Percentiles rank a stretch among this genome's conserved stretches.
phyloP scores from a whole-genome alignment of 2,797 vertebrate genomes.

The Sorex maritimensis region DNA sequence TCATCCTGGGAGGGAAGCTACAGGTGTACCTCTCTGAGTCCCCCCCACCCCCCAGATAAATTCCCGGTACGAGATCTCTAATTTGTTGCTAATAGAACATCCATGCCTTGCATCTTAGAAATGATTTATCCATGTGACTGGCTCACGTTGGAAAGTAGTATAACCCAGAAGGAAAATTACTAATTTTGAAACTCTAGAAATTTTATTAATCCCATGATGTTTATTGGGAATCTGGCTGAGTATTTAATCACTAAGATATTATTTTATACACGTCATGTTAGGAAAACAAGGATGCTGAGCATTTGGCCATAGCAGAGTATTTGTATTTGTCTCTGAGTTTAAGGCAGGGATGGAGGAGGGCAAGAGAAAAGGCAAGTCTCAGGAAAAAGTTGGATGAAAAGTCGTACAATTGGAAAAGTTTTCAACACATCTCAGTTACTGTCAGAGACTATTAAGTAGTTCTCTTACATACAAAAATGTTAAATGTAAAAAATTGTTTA shows the following conservation, averaged over 20 bases:
- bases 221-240: background rate
- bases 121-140: conserved; percentile 32
- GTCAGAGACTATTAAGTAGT: background rate
- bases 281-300: background rate
- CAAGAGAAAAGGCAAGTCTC: background rate
- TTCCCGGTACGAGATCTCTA: background rate
- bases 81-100: conserved; percentile 28
- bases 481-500: conserved; percentile 38
- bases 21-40: background rate
- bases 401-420: conserved; percentile 14
- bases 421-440: conserved; percentile 47
- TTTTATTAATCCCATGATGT: background rate
- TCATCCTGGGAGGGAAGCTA: background rate
- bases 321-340: conserved; percentile 13
- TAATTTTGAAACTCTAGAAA: conserved; percentile 42
- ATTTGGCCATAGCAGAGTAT: background rate
- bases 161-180: conserved; percentile 32
- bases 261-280: background rate
- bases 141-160: background rate
- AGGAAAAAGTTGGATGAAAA: conserved; percentile 57
- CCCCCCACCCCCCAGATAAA: background rate
- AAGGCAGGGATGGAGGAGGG: background rate
- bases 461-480: conserved; percentile 34
- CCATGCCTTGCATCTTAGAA: background rate
- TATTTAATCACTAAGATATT: conserved; percentile 36